These are phyloP conservation scores for Drosophila mercatorum DNA, from an alignment of 2,888 invertebrate species.

Conservation along the genomic window DNA sequence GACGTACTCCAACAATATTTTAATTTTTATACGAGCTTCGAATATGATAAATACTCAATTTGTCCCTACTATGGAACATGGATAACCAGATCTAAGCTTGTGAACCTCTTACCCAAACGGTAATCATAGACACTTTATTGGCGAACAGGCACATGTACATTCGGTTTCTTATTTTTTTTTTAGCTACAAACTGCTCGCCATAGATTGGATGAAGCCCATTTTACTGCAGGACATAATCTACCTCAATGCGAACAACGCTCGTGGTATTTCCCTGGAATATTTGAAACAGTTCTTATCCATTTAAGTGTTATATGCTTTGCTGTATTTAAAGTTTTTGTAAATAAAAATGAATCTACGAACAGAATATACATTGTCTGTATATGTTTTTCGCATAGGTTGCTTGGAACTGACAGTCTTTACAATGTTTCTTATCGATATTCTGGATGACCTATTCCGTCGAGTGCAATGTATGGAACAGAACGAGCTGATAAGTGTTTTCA, in stretches of 20 bases:
- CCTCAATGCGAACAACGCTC: background rate
- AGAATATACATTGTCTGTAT: background rate
- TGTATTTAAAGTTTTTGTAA: too few relatives aligned
- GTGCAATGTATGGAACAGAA: background rate
- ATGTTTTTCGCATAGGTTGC: background rate
- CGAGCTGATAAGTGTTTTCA: background rate
- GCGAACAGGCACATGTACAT: background rate
- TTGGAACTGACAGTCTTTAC: background rate
- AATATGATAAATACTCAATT: background rate
- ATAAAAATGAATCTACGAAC: too few relatives aligned
- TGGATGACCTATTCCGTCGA: background rate
- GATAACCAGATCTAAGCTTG: background rate
- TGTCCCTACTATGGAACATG: background rate
- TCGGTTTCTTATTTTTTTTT: background rate
- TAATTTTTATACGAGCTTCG: background rate
- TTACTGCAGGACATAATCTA: slow-evolving; percentile 1
- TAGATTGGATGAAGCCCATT: background rate
- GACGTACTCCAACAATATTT: background rate
- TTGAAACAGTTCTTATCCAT: background rate
- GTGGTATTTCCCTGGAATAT: background rate
- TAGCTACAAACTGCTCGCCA: background rate
- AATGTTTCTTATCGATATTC: background rate
- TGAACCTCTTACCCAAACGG: background rate
- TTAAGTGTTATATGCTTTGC: background rate
- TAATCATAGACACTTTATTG: background rate